phyloP scores from a whole-genome alignment of 30 jellyfish, hydroid and myxozoan genomes.

The Aurelia sp. region DNA sequence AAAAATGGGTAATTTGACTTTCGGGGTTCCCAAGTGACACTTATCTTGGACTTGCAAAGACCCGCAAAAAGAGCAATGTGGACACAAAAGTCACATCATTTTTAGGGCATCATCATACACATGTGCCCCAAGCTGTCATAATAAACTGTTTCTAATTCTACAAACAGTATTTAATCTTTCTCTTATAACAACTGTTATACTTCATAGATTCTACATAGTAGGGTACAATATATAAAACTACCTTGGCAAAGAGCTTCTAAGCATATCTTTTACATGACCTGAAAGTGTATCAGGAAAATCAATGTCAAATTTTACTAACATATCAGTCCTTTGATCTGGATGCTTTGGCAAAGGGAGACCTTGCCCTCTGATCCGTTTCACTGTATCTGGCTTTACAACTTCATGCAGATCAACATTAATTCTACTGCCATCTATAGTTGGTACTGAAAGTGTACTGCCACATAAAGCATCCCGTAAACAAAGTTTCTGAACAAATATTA shows the following conservation, averaged over 20 bases:
- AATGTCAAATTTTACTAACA: constrained; percentile 60
- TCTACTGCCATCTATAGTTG: constrained; percentile 53
- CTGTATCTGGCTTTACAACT: constrained; percentile 68
- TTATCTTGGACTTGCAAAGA: too few relatives aligned
- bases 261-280: constrained; percentile 57
- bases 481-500: constrained; percentile 50
- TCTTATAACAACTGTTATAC: too few relatives aligned
- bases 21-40: too few relatives aligned
- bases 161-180: too few relatives aligned
- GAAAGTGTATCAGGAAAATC: constrained; percentile 61
- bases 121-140: too few relatives aligned
- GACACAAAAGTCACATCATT: too few relatives aligned
- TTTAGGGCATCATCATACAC: too few relatives aligned
- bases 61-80: too few relatives aligned
- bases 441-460: constrained; percentile 72
- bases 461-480: constrained; percentile 88
- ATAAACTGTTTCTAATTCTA: too few relatives aligned
- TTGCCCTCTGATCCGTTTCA: constrained; percentile 46
- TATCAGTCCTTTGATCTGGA: constrained; percentile 58
- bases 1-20: too few relatives aligned
- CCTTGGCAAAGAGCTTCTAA: constrained; percentile 50
- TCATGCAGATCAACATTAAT: constrained; percentile 27
- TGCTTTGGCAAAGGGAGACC: constrained; percentile 90
- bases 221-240: not conserved
- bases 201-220: too few relatives aligned